Evolutionary conservation across 2,888 invertebrate species (phyloP).

Genomic region (Heliconius ismenius): DNA sequence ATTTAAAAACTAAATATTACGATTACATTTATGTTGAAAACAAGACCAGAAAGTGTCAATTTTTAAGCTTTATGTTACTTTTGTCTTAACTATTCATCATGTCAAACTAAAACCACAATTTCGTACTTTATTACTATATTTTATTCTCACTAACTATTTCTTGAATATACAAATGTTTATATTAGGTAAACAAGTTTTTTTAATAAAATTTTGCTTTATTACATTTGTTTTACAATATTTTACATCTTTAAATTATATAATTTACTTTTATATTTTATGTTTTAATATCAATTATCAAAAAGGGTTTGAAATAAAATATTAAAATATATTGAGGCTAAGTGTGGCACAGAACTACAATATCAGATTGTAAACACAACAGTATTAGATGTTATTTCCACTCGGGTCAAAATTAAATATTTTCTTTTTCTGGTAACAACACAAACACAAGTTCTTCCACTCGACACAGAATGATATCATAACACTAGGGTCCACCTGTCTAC

Average conservation of each 20-base stretch:
- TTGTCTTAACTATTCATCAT: too few relatives aligned
- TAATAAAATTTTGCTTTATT: constrained; percentile 6
- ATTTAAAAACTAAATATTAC: neutral
- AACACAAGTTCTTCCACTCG: too few relatives aligned
- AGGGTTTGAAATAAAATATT: neutral
- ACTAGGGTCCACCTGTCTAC: neutral
- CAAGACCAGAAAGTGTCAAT: too few relatives aligned
- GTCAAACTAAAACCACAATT: neutral
- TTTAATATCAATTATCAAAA: neutral
- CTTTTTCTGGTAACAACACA: too few relatives aligned
- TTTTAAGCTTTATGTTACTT: too few relatives aligned
- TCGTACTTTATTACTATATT: too few relatives aligned
- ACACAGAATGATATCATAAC: too few relatives aligned
- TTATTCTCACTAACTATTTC: too few relatives aligned
- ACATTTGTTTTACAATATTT: neutral
- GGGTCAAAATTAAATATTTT: too few relatives aligned
- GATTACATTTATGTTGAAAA: too few relatives aligned
- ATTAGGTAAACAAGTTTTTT: neutral
- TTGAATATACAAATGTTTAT: neutral
- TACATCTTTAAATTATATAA: neutral
- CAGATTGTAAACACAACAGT: neutral
- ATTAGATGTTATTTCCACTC: too few relatives aligned
- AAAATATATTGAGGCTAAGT: neutral
- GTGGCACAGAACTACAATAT: neutral
- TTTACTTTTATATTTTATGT: neutral